Evolutionary conservation across 37 sponge, comb jelly and placozoan genomes (phyloP).

Genomic region (Chondrilla cf. caribensis): DNA sequence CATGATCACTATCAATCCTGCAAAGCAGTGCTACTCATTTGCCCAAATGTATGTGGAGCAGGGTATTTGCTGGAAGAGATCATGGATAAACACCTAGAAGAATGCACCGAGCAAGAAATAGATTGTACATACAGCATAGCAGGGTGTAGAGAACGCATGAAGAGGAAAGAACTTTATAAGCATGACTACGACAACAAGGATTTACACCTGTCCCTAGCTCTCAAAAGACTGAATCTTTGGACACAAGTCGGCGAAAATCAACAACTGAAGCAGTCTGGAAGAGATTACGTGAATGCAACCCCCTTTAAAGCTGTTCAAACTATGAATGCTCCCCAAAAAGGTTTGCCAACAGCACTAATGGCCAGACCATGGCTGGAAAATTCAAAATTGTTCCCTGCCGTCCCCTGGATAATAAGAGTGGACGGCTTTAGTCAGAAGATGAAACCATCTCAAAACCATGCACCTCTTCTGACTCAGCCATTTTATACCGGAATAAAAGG

Average conservation of each 20-base stretch:
- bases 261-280: too few species aligned
- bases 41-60: neutral
- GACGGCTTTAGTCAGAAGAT: neutral
- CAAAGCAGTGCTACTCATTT: neutral
- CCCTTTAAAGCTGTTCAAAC: too few species aligned
- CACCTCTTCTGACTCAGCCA: neutral
- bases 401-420: neutral
- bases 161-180: neutral
- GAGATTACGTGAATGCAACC: too few species aligned
- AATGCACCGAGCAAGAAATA: neutral
- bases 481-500: neutral
- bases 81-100: neutral
- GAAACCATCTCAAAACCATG: neutral
- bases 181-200: neutral
- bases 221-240: neutral
- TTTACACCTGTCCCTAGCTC: neutral
- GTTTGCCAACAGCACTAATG: too few species aligned
- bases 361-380: neutral
- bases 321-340: too few species aligned
- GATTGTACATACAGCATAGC: neutral
- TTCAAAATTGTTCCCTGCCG: neutral
- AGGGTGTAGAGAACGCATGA: neutral
- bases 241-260: too few species aligned
- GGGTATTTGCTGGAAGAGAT: neutral
- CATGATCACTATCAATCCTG: neutral